These are phyloP conservation scores for Salvelinus alpinus DNA, from an alignment of 2,113 vertebrate genomes.

Conservation along the genomic window DNA sequence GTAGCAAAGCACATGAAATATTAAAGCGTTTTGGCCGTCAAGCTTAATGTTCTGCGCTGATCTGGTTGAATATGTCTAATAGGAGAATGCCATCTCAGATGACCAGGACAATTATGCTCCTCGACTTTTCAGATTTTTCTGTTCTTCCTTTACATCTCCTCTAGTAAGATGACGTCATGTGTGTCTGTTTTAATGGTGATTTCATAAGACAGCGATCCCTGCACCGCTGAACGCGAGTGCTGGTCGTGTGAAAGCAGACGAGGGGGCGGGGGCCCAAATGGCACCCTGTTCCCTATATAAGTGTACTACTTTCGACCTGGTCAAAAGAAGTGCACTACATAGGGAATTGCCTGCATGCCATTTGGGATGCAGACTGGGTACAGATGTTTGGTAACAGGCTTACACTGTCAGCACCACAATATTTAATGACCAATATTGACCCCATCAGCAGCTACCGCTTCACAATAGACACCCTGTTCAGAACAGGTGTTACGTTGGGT, in stretches of 20 bases:
- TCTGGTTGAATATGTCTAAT: constrained; percentile 59
- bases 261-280: not conserved
- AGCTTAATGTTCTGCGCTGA: constrained; percentile 71
- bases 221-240: constrained; percentile 4
- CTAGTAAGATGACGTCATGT: too few relatives aligned
- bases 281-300: too few relatives aligned
- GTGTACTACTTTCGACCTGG: too few relatives aligned
- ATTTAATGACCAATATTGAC: constrained; percentile 32
- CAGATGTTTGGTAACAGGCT: constrained; percentile 41
- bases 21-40: constrained; percentile 61
- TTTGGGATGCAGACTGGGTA: not conserved
- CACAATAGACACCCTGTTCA: constrained; percentile 24
- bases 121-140: constrained; percentile 11
- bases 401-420: constrained; percentile 16
- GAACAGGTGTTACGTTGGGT: constrained; percentile 7
- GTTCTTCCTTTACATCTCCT: not conserved
- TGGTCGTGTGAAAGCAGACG: constrained; percentile 25
- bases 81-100: constrained; percentile 63
- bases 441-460: constrained; percentile 4
- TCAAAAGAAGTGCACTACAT: too few relatives aligned
- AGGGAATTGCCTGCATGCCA: too few relatives aligned
- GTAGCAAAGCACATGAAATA: constrained; percentile 67
- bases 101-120: constrained; percentile 52
- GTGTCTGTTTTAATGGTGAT: constrained; percentile 50
- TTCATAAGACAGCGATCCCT: constrained; percentile 50